These are phyloP conservation scores for Melanostigma gelatinosum DNA, from an alignment of 2,113 vertebrate genomes.

Conservation along the genomic window DNA sequence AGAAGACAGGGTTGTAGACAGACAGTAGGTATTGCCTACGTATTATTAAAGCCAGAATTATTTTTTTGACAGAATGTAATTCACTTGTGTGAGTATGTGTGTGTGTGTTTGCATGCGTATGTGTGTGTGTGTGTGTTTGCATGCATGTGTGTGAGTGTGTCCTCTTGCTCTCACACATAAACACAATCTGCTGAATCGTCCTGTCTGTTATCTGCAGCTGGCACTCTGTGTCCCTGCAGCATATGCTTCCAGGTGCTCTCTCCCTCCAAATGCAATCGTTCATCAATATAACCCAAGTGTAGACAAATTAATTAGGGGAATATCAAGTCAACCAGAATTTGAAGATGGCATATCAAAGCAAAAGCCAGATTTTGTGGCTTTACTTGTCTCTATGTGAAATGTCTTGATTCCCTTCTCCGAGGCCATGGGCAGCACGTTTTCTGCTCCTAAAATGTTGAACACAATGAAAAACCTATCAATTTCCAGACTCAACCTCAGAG, in stretches of 20 bases:
- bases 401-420: too few species aligned
- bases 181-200: conserved; percentile 72
- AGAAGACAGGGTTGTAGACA: background rate
- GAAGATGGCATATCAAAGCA: conserved; percentile 72
- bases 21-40: background rate
- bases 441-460: too few species aligned
- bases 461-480: too few species aligned
- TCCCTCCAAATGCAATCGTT: conserved; percentile 72
- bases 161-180: conserved; percentile 28
- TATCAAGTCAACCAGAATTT: conserved; percentile 71
- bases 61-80: background rate
- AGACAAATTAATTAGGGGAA: conserved; percentile 78
- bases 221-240: conserved; percentile 76
- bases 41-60: background rate
- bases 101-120: conserved; percentile 2
- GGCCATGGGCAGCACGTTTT: too few species aligned
- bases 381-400: conserved; percentile 31
- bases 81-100: background rate
- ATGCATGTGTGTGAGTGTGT: conserved; percentile 6
- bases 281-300: conserved; percentile 75
- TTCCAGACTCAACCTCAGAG: background rate
- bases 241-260: conserved; percentile 82
- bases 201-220: conserved; percentile 73
- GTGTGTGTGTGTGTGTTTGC: conserved; percentile 3
- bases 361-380: conserved; percentile 65